These are phyloP conservation scores for Cebus imitator DNA, from an alignment of 2,113 vertebrate species.

Conservation along the genomic window DNA sequence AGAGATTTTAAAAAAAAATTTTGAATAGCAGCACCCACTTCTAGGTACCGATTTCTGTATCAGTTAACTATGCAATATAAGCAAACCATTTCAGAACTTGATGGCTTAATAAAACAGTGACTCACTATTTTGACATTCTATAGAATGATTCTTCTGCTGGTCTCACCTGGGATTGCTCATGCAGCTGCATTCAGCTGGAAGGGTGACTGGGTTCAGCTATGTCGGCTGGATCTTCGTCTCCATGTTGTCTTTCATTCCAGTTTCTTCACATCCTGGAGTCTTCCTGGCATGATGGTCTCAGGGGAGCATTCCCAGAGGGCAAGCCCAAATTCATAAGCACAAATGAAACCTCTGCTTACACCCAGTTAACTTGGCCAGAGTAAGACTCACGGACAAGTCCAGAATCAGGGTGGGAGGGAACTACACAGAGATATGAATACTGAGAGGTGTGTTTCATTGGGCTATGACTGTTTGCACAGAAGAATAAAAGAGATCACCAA, in stretches of 20 bases:
- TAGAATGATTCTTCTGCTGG: background rate
- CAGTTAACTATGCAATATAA: background rate
- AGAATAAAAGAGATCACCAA: background rate
- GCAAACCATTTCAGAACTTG: background rate
- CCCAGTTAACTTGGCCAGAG: background rate
- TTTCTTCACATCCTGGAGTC: background rate
- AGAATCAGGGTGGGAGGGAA: background rate
- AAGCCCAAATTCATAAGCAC: background rate
- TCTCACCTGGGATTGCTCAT: background rate
- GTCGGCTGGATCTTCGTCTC: background rate
- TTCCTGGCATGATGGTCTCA: background rate
- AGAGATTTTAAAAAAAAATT: background rate
- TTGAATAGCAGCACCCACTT: background rate
- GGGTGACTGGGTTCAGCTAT: background rate
- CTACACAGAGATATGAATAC: background rate
- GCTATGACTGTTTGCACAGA: background rate
- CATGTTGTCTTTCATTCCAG: background rate
- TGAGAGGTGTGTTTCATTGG: background rate
- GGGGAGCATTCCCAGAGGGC: background rate
- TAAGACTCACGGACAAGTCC: background rate
- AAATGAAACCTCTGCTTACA: background rate
- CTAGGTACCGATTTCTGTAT: background rate
- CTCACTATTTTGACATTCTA: background rate
- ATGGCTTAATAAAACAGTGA: background rate
- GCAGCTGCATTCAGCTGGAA: background rate